A percentile compares a stretch with the other conserved stretches of the same genome.
Conservation (phyloP, 1,140 invertebrate genomes). For the Drosophila pandora region DNA sequence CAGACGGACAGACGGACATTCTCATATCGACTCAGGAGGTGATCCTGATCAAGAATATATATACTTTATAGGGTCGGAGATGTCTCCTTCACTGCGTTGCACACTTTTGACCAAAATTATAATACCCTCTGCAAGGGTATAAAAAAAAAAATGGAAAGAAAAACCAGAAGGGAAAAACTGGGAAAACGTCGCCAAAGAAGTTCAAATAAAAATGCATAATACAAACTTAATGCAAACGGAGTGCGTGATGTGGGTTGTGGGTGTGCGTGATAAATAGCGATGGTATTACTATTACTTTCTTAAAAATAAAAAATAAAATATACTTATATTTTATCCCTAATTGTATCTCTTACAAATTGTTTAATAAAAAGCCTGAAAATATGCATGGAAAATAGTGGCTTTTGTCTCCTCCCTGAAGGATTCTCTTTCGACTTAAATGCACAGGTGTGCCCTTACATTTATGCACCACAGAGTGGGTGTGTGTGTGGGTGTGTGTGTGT, state of each 20-base stretch:
- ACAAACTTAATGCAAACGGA: conserved; percentile 57
- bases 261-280: conserved; percentile 5
- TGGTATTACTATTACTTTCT: background rate
- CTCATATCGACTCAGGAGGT: no score
- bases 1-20: no score
- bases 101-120: no score
- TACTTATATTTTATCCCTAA: no score
- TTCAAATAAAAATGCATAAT: conserved; percentile 70
- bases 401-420: background rate
- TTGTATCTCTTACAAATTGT: no score
- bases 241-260: conserved; percentile 14
- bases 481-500: conserved; percentile 1
- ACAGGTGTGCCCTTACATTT: conserved; percentile 5
- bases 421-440: conserved; percentile 4
- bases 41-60: no score
- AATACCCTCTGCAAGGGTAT: no score
- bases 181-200: conserved; percentile 43
- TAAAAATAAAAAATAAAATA: background rate
- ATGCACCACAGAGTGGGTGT: background rate
- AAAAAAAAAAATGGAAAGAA: background rate
- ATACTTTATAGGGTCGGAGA: no score
- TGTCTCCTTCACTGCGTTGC: no score
- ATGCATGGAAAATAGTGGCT: background rate
- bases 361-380: background rate
- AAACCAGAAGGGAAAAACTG: conserved; percentile 3